A percentile compares a stretch with the other conserved stretches of the same genome.
phyloP scores from a whole-genome alignment of 2,888 invertebrate genomes.

The Villa cingulata region DNA sequence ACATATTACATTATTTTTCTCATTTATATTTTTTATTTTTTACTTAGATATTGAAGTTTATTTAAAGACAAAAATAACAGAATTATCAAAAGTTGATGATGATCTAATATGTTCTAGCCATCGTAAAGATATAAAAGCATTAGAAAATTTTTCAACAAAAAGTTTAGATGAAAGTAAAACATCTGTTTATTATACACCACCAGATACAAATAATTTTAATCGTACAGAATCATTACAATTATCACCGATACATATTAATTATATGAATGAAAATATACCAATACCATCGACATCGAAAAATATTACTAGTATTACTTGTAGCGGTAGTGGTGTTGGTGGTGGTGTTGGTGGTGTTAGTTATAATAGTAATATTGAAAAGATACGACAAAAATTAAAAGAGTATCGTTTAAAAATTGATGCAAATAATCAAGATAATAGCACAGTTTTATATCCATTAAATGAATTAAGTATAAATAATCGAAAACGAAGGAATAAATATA shows the following conservation, averaged over 20 bases:
- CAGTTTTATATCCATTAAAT: not conserved
- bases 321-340: too few relatives aligned
- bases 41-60: conserved; percentile 33
- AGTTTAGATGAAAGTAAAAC: conserved; percentile 44
- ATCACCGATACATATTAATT: conserved; percentile 7
- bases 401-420: not conserved
- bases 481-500: not conserved
- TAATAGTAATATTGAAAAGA: not conserved
- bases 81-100: conserved; percentile 21
- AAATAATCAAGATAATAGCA: not conserved
- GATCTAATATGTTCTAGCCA: conserved; percentile 25
- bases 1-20: not conserved
- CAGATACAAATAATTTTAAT: conserved; percentile 40
- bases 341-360: too few relatives aligned
- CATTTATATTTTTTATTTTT: not conserved
- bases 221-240: conserved; percentile 6
- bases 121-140: conserved; percentile 25
- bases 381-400: not conserved
- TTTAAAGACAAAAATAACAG: conserved; percentile 29
- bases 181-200: conserved; percentile 72
- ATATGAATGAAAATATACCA: not conserved
- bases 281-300: too few relatives aligned
- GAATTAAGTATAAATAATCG: not conserved
- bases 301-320: too few relatives aligned
- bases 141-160: conserved; percentile 23